Evolutionary conservation across 2,888 invertebrate genomes (phyloP), one percentile per base, ranked within the genome.

Genomic region (Heliconius charithonia): DNA sequence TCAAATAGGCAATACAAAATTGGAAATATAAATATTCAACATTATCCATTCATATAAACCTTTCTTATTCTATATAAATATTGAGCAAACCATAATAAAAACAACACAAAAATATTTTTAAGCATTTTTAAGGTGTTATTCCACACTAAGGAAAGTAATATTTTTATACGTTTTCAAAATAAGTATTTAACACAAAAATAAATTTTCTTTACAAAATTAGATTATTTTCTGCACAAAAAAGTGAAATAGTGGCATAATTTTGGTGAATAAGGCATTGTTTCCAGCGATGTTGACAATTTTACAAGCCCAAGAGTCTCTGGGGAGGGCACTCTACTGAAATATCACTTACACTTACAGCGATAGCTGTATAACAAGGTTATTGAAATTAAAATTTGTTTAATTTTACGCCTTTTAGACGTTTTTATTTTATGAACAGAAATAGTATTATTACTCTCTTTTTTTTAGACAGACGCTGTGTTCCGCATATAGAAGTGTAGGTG

Each of bases 1-100:
- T 78, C 67, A 67, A 74, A 78, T 78, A n/a, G 29, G 45, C 67
- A 27, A 27, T 73, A 72, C 51, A 67, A 32, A 56, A 75, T 66
- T 32, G 51, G 32, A 25, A 67, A 69, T 45, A 45, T 69, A 69
- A 69, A 41, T 67, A 37, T 22, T 66, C 32, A 66, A 65, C 22
- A 22, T 22, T n/a, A n/a, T n/a, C n/a, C n/a, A n/a, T n/a, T n/a
- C n/a, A n/a, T n/a, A n/a, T n/a, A n/a, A n/a, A n/a, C n/a, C n/a
- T n/a, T n/a, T n/a, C n/a, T n/a, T n/a, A n/a, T n/a, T n/a, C n/a
- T n/a, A n/a, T n/a, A n/a, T n/a, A n/a, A n/a, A n/a, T n/a, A n/a
- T n/a, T n/a, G n/a, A n/a, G n/a, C n/a, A n/a, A n/a, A n/a, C n/a
- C n/a, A n/a, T n/a, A n/a, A n/a, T n/a, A n/a, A n/a, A n/a, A n/a